Conservation (phyloP, 2,888 invertebrate genomes). For the Xiphydria camelus region DNA sequence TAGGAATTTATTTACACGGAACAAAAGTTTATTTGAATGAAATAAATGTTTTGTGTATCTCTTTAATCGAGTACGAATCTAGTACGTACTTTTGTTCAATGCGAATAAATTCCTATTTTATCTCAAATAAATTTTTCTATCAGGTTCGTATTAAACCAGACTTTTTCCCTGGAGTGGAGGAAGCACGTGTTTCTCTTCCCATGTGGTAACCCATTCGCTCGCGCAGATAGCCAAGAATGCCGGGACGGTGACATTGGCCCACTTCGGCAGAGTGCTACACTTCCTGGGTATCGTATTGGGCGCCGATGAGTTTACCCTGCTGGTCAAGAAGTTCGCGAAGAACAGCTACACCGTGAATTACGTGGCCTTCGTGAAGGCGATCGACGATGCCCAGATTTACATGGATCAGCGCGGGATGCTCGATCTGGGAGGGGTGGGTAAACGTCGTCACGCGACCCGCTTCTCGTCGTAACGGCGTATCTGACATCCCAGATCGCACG, state of each 20-base stretch:
- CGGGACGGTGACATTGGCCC: conserved; percentile 76
- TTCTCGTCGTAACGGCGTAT: neutral
- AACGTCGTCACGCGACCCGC: no score
- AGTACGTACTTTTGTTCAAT: no score
- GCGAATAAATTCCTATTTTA: no score
- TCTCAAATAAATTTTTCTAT: no score
- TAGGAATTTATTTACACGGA: no score
- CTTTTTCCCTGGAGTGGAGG: no score
- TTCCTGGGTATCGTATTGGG: conserved; percentile 72
- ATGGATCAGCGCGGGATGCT: conserved; percentile 61
- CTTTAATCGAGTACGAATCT: no score
- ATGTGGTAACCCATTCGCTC: no score
- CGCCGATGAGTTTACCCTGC: conserved; percentile 72
- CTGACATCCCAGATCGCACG: neutral
- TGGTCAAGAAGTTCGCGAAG: conserved; percentile 76
- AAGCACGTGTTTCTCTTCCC: no score
- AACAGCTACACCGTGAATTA: conserved; percentile 79
- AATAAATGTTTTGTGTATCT: no score
- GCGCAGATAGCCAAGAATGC: conserved; percentile 74
- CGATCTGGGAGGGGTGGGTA: conserved; percentile 62
- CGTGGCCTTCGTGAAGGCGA: conserved; percentile 71
- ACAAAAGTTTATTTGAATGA: no score
- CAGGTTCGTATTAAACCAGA: no score
- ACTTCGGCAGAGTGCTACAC: conserved; percentile 74
- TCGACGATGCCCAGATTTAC: conserved; percentile 69